Base-by-base conservation (phyloP, 2,888 invertebrate species). In the Cartodere bifasciata region DNA sequence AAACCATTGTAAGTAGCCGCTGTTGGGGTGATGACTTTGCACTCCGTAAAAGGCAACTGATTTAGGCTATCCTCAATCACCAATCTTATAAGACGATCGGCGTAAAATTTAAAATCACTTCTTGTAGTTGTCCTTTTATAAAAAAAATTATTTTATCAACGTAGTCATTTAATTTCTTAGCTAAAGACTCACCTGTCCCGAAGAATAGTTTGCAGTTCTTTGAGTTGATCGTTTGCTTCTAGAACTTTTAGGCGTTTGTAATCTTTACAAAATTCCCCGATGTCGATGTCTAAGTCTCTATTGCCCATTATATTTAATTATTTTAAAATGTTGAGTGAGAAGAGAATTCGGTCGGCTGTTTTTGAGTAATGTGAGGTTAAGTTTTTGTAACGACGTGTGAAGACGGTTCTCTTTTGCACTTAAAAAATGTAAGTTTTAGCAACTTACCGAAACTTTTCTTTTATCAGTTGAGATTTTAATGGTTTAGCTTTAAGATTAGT, bases 41-140 rank as follows among this genome's bases (percentile, higher is more conserved):
- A 84, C 58, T 86, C 81, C 0, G 84, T 80, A 55, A 94, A 97
- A 1, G 98, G 97, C 32, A 95, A 64, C 54, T 92, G 92, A 62
- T 98, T 98, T 15, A 98, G 65, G 40, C 95, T 95, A 59, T 97
- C 97, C 56, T 98, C 98, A 38, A 98, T 94, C 1, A 98, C 94
- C 20, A 98, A 67, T 3, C 98, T 77, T 51, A 98, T 98, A 59
- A 98, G 64, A 41, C 98, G 78, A 60, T 98, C 98, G 0, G 97
- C 97, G 60, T 90, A 95, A 63, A 98, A 98, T 56, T 97, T 94
- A 58, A 98, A 98, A 61, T 98, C 97, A 64, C 85, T 90, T 44
- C 92, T 70, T 2, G 79, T 67, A 13, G 94, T 95, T 47, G 83
- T 85, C 58, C 95, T 97, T 56, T n/a, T n/a, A n/a, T n/a, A n/a